Percentiles rank a stretch among this genome's conserved stretches.
Conservation (phyloP, 2,888 invertebrate genomes). For the Dynastes hyllus region DNA sequence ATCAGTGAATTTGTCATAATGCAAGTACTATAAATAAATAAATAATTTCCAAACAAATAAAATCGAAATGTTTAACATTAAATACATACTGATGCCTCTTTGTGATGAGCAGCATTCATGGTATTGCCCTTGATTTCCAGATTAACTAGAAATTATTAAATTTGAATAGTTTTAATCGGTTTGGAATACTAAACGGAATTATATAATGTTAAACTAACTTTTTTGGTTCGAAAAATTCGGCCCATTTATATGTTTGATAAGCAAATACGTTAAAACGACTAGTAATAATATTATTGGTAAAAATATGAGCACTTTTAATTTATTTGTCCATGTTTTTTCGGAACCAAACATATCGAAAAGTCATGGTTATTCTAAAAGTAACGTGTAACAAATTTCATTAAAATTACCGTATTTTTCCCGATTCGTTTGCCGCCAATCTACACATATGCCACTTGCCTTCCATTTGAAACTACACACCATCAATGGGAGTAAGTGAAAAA, state of each 20-base stretch:
- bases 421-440: conserved; percentile 70
- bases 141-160: neutral
- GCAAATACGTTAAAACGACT: conserved; percentile 27
- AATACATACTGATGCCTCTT: neutral
- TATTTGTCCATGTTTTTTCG: conserved; percentile 69
- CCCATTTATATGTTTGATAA: conserved; percentile 22
- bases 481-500: conserved; percentile 20
- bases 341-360: too few relatives aligned
- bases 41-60: too few relatives aligned
- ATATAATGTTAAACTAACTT: conserved; percentile 1
- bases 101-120: neutral
- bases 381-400: conserved; percentile 15
- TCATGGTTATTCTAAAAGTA: neutral
- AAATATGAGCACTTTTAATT: conserved; percentile 69
- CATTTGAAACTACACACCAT: conserved; percentile 56
- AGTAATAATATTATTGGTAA: conserved; percentile 65
- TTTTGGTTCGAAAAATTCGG: neutral
- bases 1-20: conserved; percentile 1
- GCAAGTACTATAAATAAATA: conserved; percentile 21
- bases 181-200: neutral
- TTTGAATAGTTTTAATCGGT: neutral
- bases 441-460: conserved; percentile 68
- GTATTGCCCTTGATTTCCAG: neutral
- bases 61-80: neutral
- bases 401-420: conserved; percentile 71